phyloP scores from a whole-genome alignment of 2,113 vertebrate species.

The Ceyx margarethae region DNA sequence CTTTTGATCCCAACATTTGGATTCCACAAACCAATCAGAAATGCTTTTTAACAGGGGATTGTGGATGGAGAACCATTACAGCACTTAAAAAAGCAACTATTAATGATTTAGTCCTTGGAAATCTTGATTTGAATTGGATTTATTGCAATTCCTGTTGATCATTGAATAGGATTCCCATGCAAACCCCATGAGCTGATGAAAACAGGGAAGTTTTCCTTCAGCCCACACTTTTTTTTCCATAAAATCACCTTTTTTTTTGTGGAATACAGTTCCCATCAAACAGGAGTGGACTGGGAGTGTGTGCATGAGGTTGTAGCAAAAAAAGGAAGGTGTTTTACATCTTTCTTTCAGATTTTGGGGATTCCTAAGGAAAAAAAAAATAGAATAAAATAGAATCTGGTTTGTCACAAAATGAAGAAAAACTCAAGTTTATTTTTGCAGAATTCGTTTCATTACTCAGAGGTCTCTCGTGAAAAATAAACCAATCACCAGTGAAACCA shows the following conservation, averaged over 20 bases:
- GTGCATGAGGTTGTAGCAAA: background rate
- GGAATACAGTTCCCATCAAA: slow-evolving; percentile 7
- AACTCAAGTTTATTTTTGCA: background rate
- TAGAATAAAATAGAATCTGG: background rate
- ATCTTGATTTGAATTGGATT: background rate
- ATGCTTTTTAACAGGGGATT: background rate
- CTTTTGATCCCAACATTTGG: background rate
- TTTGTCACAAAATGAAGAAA: background rate
- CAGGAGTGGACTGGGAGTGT: background rate
- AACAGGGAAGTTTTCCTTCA: background rate
- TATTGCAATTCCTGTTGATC: background rate
- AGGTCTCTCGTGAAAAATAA: background rate
- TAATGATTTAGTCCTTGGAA: slow-evolving; percentile 36
- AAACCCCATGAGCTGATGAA: slow-evolving; percentile 3
- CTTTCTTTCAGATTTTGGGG: fast-evolving
- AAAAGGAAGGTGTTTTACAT: background rate
- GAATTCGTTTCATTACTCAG: background rate
- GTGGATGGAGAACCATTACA: slow-evolving; percentile 51
- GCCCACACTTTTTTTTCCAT: background rate
- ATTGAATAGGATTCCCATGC: slow-evolving; percentile 10
- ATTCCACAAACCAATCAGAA: slow-evolving; percentile 7
- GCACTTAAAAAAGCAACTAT: slow-evolving; percentile 64
- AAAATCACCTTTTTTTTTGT: background rate
- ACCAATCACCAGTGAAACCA: background rate
- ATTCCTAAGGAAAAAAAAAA: background rate